phyloP scores from a whole-genome alignment of 2,113 vertebrate species.

The Setophaga coronata region DNA sequence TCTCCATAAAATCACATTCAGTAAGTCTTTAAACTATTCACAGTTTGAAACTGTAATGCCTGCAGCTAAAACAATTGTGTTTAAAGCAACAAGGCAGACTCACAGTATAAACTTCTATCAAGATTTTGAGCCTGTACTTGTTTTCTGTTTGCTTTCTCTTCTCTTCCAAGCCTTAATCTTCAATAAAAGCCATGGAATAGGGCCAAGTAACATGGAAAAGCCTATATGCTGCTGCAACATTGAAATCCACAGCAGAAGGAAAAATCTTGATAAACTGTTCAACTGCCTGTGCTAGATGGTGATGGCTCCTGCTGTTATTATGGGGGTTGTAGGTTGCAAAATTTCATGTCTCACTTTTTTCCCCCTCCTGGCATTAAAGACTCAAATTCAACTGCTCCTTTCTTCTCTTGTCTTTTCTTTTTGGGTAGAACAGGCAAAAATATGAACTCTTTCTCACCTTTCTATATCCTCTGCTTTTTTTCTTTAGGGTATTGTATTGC shows the following conservation, averaged over 20 bases:
- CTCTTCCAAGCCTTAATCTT: not conserved
- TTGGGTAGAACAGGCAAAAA: slow-evolving; percentile 34
- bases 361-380: slow-evolving; percentile 4
- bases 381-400: slow-evolving; percentile 52
- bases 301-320: slow-evolving; percentile 29
- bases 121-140: not conserved
- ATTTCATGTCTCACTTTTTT: not conserved
- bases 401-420: slow-evolving; percentile 49
- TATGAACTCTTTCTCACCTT: slow-evolving; percentile 51
- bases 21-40: slow-evolving; percentile 30
- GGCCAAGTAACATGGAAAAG: not conserved
- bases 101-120: not conserved
- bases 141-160: slow-evolving; percentile 8
- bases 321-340: slow-evolving; percentile 21
- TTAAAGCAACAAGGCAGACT: slow-evolving; percentile 16
- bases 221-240: not conserved
- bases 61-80: slow-evolving; percentile 12
- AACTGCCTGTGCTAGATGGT: not conserved
- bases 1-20: not conserved
- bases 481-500: slow-evolving; percentile 41
- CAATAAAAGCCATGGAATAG: not conserved
- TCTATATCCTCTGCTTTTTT: slow-evolving; percentile 40
- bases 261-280: not conserved
- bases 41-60: not conserved
- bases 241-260: not conserved